These are phyloP conservation scores for Oligia strigilis DNA, from an alignment of 2,888 invertebrate genomes.

Conservation along the genomic window DNA sequence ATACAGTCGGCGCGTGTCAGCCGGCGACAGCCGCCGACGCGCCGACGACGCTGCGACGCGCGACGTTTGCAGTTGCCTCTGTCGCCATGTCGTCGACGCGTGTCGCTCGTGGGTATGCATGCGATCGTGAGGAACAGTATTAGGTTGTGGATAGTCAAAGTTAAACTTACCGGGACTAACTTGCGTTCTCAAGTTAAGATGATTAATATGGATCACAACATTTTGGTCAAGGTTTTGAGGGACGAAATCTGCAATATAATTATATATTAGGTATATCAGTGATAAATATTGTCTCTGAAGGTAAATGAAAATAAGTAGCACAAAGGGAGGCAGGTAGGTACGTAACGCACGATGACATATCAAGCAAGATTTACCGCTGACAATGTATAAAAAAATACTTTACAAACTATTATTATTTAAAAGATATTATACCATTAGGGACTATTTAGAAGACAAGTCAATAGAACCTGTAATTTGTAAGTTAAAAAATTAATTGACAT, in stretches of 20 bases:
- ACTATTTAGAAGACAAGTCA: too few relatives aligned
- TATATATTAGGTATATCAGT: background rate
- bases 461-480: too few relatives aligned
- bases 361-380: background rate
- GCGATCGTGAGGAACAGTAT: background rate
- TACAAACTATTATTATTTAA: too few relatives aligned
- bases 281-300: background rate
- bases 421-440: too few relatives aligned
- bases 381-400: too few relatives aligned
- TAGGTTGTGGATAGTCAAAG: background rate
- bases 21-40: too few relatives aligned
- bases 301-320: constrained; percentile 1
- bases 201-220: constrained; percentile 83
- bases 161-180: constrained; percentile 81
- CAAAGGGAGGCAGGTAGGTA: background rate
- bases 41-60: too few relatives aligned
- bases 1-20: too few relatives aligned
- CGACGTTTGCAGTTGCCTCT: too few relatives aligned
- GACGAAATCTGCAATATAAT: constrained; percentile 78
- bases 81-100: background rate
- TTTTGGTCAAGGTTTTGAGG: constrained; percentile 82
- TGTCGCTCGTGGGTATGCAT: background rate
- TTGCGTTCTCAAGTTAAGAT: constrained; percentile 75
- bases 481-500: too few relatives aligned
- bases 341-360: background rate